phyloP scores from a whole-genome alignment of 2,888 invertebrate species.

The Epinotia brunnichana region DNA sequence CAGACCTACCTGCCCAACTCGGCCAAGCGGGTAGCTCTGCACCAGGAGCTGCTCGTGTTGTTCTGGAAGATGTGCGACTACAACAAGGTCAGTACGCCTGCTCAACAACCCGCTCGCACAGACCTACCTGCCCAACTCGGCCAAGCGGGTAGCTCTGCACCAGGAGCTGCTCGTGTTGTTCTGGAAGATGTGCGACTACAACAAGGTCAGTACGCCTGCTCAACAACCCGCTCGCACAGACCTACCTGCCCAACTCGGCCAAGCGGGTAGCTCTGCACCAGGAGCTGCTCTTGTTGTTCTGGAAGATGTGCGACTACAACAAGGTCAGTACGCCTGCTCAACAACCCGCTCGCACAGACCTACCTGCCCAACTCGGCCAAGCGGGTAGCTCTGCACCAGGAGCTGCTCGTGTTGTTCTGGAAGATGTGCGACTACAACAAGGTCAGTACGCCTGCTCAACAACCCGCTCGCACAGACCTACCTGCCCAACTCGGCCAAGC shows the following conservation, averaged over 20 bases:
- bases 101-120: constrained; percentile 98
- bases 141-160: constrained; percentile 97
- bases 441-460: constrained; percentile 93
- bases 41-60: constrained; percentile 92
- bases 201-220: constrained; percentile 88
- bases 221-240: too few relatives aligned
- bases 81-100: constrained; percentile 90
- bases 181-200: constrained; percentile 99
- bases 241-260: too few relatives aligned
- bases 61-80: constrained; percentile 91
- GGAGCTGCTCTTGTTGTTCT: too few relatives aligned
- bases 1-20: constrained; percentile 99
- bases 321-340: constrained; percentile 95
- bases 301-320: too few relatives aligned
- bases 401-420: constrained; percentile 84
- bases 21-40: constrained; percentile 96
- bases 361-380: constrained; percentile 99
- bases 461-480: too few relatives aligned
- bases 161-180: constrained; percentile 98
- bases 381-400: constrained; percentile 98
- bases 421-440: constrained; percentile 97
- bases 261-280: too few relatives aligned
- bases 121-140: constrained; percentile 98
- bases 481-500: too few relatives aligned
- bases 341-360: constrained; percentile 98